Percentiles rank a stretch among this genome's conserved stretches.
These are phyloP conservation scores for Phragmatobia fuliginosa DNA, from an alignment of 2,888 invertebrate species.

Conservation along the genomic window DNA sequence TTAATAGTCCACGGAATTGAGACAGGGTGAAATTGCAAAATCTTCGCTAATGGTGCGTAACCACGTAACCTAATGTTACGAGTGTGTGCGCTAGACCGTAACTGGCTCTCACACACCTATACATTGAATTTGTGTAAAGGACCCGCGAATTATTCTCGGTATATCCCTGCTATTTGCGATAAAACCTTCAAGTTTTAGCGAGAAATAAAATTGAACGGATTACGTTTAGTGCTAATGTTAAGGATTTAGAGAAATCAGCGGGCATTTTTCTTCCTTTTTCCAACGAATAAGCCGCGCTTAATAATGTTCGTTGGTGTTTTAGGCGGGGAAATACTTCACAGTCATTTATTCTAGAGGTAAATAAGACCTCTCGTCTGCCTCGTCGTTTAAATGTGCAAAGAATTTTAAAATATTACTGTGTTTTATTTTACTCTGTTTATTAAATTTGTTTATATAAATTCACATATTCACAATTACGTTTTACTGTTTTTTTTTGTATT, in stretches of 20 bases:
- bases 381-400: conserved; percentile 33
- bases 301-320: conserved; percentile 49
- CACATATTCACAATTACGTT: not conserved
- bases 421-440: not conserved
- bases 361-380: conserved; percentile 42
- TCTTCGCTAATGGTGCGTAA: conserved; percentile 75
- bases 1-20: conserved; percentile 75
- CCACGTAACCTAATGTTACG: conserved; percentile 71
- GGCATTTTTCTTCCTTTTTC: conserved; percentile 41
- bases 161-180: conserved; percentile 29
- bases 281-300: conserved; percentile 39
- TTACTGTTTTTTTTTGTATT: not conserved
- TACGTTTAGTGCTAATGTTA: conserved; percentile 51
- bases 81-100: conserved; percentile 53
- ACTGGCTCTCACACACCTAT: conserved; percentile 41
- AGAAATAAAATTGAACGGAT: conserved; percentile 57
- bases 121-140: conserved; percentile 52
- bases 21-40: conserved; percentile 76
- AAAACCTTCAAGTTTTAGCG: conserved; percentile 46
- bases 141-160: conserved; percentile 50
- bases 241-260: conserved; percentile 43
- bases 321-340: conserved; percentile 50
- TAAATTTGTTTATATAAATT: not conserved
- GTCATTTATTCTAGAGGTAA: conserved; percentile 54
- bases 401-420: conserved; percentile 2